Conservation (phyloP, 2,113 vertebrate species). For the Protobothrops flavoviridis region DNA sequence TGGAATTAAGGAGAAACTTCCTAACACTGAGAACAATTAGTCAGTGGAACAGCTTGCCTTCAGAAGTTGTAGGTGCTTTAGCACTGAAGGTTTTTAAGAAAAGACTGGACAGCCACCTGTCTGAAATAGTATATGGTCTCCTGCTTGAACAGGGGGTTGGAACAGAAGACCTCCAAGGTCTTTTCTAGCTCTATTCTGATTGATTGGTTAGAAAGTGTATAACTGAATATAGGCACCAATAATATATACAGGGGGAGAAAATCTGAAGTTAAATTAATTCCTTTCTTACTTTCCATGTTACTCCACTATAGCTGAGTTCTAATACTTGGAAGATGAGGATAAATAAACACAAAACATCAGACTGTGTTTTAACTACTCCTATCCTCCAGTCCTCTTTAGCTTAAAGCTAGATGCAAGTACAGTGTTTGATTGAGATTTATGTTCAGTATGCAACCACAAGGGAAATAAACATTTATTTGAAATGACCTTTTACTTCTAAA, state of each 20-base stretch:
- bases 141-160: too few relatives aligned
- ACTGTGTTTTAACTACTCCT: conserved; percentile 15
- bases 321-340: neutral
- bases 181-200: too few relatives aligned
- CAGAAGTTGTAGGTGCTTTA: too few relatives aligned
- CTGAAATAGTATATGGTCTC: too few relatives aligned
- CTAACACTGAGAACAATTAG: too few relatives aligned
- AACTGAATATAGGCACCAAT: conserved; percentile 39
- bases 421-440: conserved; percentile 55
- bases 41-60: too few relatives aligned
- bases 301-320: conserved; percentile 28
- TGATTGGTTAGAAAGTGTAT: neutral
- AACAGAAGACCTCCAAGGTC: too few relatives aligned
- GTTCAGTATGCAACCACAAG: conserved; percentile 34
- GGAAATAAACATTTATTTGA: conserved; percentile 57
- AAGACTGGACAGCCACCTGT: too few relatives aligned
- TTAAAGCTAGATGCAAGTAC: conserved; percentile 20
- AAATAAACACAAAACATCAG: neutral
- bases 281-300: conserved; percentile 27
- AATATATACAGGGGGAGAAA: conserved; percentile 9
- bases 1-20: too few relatives aligned
- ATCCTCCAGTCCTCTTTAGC: conserved; percentile 26
- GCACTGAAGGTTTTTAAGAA: too few relatives aligned
- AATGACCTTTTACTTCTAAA: conserved; percentile 49
- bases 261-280: conserved; percentile 16